Base-by-base conservation (phyloP, 2,888 invertebrate species). In the Lasioglossum oenotherae region DNA sequence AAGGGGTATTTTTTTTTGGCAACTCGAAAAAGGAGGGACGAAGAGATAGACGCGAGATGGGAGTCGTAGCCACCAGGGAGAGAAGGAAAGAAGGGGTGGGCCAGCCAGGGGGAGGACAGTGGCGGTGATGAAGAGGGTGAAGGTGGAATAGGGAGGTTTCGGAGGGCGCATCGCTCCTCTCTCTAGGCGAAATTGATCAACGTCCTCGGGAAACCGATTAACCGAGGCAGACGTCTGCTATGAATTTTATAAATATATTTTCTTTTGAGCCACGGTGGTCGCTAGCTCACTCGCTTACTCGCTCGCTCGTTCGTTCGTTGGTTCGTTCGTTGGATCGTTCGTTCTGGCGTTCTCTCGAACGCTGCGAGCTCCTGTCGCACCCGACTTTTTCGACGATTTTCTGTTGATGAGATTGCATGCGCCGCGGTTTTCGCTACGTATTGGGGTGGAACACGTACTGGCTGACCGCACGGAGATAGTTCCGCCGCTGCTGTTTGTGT, bases 191-290 rank as follows among this genome's bases (percentile, higher is more conserved):
- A 91, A 91, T 91, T 90, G 91, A 91, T 91, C 91, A 91, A 91
- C 91, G 91, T 91, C 89, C 91, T 89, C 88, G 91, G 90, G 86
- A 91, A 91, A 91, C 90, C 89, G 91, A 91, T 91, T 91, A 90
- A 91, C 89, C 91, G 78, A 79, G 74, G 82, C 85, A 87, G 86
- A 89, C 89, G 90, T 79, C 91, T 85, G 84, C 87, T 87, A 90
- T 89, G 90, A 89, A 90, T 90, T 90, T 90, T 90, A 90, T 90
- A 89, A 90, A 90, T 90, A 90, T 90, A 90, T 86, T 90, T 90
- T 89, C 90, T 86, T 71, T 88, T 87, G 80, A 86, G 64, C 77
- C 76, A n/a, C 38, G 35, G 64, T 69, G 38, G 23, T 69, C 64
- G 38, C 38, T 10, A 1, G 38, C 38, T 69, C 8, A 0, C 23